Conservation (phyloP, 2,113 vertebrate species). For the Zosterops borbonicus region DNA sequence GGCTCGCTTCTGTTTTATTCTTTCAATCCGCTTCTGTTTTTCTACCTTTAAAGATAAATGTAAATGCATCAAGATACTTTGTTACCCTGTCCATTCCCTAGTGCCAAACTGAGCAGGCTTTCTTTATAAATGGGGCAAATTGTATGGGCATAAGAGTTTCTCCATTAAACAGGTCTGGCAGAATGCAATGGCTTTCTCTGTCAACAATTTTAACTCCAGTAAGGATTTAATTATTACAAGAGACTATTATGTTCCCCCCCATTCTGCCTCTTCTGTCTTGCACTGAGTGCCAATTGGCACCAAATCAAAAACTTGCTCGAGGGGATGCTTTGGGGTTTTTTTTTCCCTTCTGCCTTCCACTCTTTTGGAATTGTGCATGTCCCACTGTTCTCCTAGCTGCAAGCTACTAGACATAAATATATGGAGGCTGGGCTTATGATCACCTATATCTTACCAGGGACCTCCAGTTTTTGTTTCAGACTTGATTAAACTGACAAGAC, state of each 20-base stretch:
- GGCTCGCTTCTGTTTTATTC: conserved; percentile 85
- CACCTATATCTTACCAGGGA: not conserved
- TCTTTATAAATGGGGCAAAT: not conserved
- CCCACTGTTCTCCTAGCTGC: not conserved
- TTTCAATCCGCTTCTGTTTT: conserved; percentile 86
- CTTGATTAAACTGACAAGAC: not conserved
- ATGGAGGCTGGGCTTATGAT: not conserved
- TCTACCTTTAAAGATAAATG: conserved; percentile 77
- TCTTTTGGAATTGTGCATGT: not conserved
- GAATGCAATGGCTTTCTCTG: not conserved
- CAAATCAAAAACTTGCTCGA: not conserved
- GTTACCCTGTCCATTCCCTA: not conserved
- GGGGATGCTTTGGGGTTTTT: not conserved
- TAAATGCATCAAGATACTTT: not conserved
- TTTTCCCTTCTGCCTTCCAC: not conserved
- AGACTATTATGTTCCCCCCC: not conserved
- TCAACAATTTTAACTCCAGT: not conserved
- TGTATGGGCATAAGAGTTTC: not conserved
- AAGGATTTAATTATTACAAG: not conserved
- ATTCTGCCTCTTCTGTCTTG: not conserved
- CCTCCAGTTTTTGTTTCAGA: not conserved
- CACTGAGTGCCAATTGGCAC: not conserved
- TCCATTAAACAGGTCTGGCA: not conserved
- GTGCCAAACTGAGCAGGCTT: not conserved
- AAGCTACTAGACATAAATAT: not conserved